Conservation (phyloP, 2,888 invertebrate genomes). For the Pristionchus arcanus region DNA sequence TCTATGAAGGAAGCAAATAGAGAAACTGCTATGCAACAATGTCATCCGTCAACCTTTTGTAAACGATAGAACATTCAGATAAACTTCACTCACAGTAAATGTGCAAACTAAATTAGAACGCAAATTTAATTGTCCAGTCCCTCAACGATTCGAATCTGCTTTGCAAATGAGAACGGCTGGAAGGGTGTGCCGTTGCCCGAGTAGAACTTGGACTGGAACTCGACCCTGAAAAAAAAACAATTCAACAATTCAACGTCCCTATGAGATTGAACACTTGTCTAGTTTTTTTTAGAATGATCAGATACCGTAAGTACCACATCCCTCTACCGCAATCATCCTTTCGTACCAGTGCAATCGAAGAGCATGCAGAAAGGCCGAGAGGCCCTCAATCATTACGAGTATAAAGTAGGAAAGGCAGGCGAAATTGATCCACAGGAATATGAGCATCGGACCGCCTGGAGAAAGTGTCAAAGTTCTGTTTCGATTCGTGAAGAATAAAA, state of each 20-base stretch:
- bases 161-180: conserved; percentile 92
- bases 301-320: neutral
- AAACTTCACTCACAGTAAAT: too few relatives aligned
- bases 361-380: conserved; percentile 98
- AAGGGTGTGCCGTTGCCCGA: conserved; percentile 92
- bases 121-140: conserved; percentile 69
- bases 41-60: too few relatives aligned
- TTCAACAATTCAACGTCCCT: too few relatives aligned
- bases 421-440: conserved; percentile 91
- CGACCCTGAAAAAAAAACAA: conserved; percentile 87
- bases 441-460: neutral
- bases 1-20: too few relatives aligned
- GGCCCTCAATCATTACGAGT: conserved; percentile 97
- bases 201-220: conserved; percentile 99
- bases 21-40: too few relatives aligned
- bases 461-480: too few relatives aligned
- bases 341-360: conserved; percentile 98
- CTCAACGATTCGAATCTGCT: conserved; percentile 73
- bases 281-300: neutral
- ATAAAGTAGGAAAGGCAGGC: conserved; percentile 85
- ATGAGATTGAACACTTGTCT: too few relatives aligned
- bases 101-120: too few relatives aligned
- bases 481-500: neutral
- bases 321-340: conserved; percentile 69
- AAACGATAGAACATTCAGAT: too few relatives aligned